Evolutionary conservation across 2,888 invertebrate species (phyloP), one percentile per base, ranked within the genome.

Genomic region (Melangyna quadrimaculata): DNA sequence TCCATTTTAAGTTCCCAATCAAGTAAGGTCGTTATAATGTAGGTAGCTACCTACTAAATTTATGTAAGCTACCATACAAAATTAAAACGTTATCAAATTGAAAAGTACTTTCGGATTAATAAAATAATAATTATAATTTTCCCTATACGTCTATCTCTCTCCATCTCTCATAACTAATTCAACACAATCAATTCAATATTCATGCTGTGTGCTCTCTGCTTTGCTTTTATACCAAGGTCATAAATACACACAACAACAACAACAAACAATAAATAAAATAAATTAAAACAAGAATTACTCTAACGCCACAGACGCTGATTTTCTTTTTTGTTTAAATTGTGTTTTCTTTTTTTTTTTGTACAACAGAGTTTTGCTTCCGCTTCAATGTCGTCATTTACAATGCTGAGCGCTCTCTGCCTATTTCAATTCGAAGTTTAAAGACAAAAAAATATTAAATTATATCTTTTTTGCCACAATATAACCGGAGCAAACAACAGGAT

Each of bases 301-400:
- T n/a, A n/a, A n/a, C n/a, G n/a, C n/a, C n/a, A n/a, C n/a, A n/a
- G 82, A 67, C 67, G 72, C 73, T 73, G 73, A 70, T 70, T 79
- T 73, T 83, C 24, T 55, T 48, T 14, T 73, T 43, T 53, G 32
- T 73, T 55, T 43, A 14, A 48, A n/a, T n/a, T n/a, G n/a, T n/a
- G n/a, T n/a, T 67, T 14, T 8, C 22, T 37, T 10, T 32, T 22
- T 59, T 35, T 59, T 35, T 19, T 1, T 19, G 2, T 7, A 14
- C 48, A 32, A 3, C 35, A 24, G 48, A 22, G 22, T 63, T 35
- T 29, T 17, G 37, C 55, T 65, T 77, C 65, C 63, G 77, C 43
- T 80, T 22, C 8, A 73, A 73, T 37, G 73, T 37, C 37, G 55
- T 63, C 71, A 43, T 35, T 24, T 48, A 35, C n/a, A 53, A 19